phyloP scores from a whole-genome alignment of 2,797 vertebrate species.

The Semotilus atromaculatus region DNA sequence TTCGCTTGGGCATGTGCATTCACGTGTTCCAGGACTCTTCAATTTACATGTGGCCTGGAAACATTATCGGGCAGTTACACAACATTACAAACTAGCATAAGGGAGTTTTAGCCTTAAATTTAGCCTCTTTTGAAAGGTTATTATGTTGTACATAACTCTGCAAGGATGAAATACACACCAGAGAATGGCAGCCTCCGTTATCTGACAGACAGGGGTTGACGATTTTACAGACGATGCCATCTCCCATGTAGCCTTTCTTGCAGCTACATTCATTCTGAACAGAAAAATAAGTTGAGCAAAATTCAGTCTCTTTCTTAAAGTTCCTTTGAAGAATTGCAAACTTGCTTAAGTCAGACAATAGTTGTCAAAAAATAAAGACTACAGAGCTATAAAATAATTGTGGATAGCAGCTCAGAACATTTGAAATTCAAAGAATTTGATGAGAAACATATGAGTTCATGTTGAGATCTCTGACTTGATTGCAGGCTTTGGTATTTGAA shows the following conservation, averaged over 20 bases:
- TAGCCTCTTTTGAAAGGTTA: background rate
- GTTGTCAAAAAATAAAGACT: no score
- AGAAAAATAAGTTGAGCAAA: background rate
- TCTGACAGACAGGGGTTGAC: slow-evolving; percentile 82
- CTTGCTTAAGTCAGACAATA: no score
- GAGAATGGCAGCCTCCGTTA: slow-evolving; percentile 87
- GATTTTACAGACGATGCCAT: slow-evolving; percentile 82
- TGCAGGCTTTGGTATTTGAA: background rate
- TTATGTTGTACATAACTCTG: background rate
- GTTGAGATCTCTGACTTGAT: background rate
- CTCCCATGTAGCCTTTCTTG: slow-evolving; percentile 84
- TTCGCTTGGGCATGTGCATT: slow-evolving; percentile 81
- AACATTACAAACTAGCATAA: background rate
- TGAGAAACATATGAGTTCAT: no score
- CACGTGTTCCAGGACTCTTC: slow-evolving; percentile 68
- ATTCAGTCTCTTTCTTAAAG: background rate
- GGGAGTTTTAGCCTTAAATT: background rate
- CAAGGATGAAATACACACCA: slow-evolving; percentile 76
- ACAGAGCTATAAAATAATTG: no score
- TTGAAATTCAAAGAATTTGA: no score
- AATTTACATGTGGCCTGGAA: slow-evolving; percentile 83
- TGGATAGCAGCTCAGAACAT: background rate
- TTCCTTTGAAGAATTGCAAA: background rate
- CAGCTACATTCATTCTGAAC: slow-evolving; percentile 87
- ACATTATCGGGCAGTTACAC: background rate